Conservation (phyloP, 2,888 invertebrate species). For the Notodromas monacha region DNA sequence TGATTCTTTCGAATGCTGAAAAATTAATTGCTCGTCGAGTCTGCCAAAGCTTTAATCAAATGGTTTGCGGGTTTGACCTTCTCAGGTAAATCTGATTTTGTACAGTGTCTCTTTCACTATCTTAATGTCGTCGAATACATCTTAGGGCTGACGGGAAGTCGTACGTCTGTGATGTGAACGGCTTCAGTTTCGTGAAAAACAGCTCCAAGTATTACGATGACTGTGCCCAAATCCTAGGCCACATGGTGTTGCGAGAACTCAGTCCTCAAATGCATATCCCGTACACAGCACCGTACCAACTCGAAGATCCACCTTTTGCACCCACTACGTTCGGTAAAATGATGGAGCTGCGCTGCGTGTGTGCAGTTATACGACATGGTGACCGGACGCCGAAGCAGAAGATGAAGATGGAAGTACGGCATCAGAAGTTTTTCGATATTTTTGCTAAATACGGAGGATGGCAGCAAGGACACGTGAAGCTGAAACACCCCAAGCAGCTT, state of each 20-base stretch:
- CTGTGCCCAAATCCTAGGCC: slow-evolving; percentile 87
- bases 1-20: slow-evolving; percentile 82
- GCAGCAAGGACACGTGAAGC: slow-evolving; percentile 76
- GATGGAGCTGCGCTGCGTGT: slow-evolving; percentile 72
- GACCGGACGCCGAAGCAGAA: slow-evolving; percentile 98
- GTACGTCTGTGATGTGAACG: slow-evolving; percentile 97
- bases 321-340: slow-evolving; percentile 96
- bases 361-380: slow-evolving; percentile 86
- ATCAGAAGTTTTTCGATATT: slow-evolving; percentile 88
- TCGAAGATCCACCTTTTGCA: slow-evolving; percentile 93
- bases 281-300: slow-evolving; percentile 81
- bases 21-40: slow-evolving; percentile 92
- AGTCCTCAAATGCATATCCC: slow-evolving; percentile 87
- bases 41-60: slow-evolving; percentile 81
- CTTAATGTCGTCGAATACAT: neutral
- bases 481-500: slow-evolving; percentile 82
- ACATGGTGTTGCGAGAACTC: slow-evolving; percentile 77
- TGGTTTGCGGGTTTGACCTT: slow-evolving; percentile 94
- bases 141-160: slow-evolving; percentile 82
- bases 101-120: neutral
- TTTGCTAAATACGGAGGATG: slow-evolving; percentile 90
- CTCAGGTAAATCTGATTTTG: slow-evolving; percentile 26
- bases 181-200: slow-evolving; percentile 98
- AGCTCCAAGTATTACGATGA: slow-evolving; percentile 99
- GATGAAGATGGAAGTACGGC: slow-evolving; percentile 96